Evolutionary conservation across 2,113 vertebrate genomes (phyloP).

Genomic region (Rhinogobius similis): DNA sequence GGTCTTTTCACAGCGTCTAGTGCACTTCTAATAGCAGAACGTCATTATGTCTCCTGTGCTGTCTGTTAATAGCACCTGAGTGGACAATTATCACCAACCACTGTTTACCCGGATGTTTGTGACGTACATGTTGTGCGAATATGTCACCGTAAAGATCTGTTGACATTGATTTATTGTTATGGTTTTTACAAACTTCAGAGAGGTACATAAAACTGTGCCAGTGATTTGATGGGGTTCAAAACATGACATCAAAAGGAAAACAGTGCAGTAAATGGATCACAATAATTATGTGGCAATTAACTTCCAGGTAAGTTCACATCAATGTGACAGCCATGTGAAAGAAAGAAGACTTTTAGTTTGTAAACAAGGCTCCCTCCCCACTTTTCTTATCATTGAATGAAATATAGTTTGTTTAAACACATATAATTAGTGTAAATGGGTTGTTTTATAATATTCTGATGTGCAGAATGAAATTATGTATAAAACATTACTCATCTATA

Average conservation of each 20-base stretch:
- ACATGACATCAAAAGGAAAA: slow-evolving; percentile 4
- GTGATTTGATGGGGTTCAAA: not conserved
- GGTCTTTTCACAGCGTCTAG: not conserved
- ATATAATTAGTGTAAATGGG: not conserved
- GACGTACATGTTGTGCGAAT: not conserved
- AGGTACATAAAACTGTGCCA: not conserved
- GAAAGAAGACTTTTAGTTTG: not conserved
- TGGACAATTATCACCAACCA: slow-evolving; percentile 1
- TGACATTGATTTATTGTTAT: slow-evolving; percentile 7
- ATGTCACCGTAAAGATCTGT: slow-evolving; percentile 4
- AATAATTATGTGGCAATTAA: slow-evolving; percentile 2
- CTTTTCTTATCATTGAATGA: not conserved
- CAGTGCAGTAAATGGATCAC: not conserved
- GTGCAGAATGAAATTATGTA: not conserved
- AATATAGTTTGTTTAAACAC: not conserved
- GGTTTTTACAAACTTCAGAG: not conserved
- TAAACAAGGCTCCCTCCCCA: not conserved
- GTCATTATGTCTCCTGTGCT: slow-evolving; percentile 8
- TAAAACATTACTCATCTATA: not conserved
- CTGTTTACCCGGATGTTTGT: slow-evolving; percentile 6
- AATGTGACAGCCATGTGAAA: not conserved
- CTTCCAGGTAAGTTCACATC: not conserved
- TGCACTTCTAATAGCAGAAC: slow-evolving; percentile 6
- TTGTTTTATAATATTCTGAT: not conserved
- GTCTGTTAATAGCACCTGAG: slow-evolving; percentile 6